A percentile compares a stretch with the other conserved stretches of the same genome.
Evolutionary conservation across 2,888 invertebrate species (phyloP).

Genomic region (Amorpha juglandis): DNA sequence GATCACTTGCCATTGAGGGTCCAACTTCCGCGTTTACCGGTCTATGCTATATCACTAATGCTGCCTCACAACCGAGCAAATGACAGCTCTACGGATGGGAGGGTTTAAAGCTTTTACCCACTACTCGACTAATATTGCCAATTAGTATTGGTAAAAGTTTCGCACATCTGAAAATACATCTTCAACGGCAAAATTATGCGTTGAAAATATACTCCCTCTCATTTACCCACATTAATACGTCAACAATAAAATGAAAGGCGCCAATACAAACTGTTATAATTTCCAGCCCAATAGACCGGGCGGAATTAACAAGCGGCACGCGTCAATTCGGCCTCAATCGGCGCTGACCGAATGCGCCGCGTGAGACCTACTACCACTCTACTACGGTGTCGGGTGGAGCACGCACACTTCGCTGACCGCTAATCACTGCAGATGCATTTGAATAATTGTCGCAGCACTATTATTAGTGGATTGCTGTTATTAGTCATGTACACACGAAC

Average conservation of each 20-base stretch:
- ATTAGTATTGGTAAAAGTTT: too few relatives aligned
- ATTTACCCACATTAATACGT: background rate
- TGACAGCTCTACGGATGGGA: too few relatives aligned
- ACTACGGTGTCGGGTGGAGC: conserved; percentile 22
- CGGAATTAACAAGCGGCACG: conserved; percentile 42
- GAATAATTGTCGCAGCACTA: conserved; percentile 8
- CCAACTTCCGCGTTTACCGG: too few relatives aligned
- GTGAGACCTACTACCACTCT: too few relatives aligned
- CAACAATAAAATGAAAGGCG: conserved; percentile 31
- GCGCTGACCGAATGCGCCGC: conserved; percentile 36
- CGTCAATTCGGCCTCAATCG: conserved; percentile 40
- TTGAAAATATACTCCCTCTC: too few relatives aligned
- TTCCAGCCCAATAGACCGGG: conserved; percentile 41
- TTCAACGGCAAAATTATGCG: too few relatives aligned
- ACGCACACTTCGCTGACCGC: conserved; percentile 32
- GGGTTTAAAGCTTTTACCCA: too few relatives aligned
- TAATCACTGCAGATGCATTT: conserved; percentile 25
- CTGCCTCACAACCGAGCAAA: too few relatives aligned
- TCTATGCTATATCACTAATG: too few relatives aligned
- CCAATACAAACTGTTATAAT: conserved; percentile 35
- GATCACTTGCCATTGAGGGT: too few relatives aligned
- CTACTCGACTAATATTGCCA: too few relatives aligned
- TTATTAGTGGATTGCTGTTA: conserved; percentile 10
- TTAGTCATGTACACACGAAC: background rate
- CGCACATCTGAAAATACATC: too few relatives aligned